phyloP scores from a whole-genome alignment of 2,888 invertebrate species.

The Hydrotaea diabolus region DNA sequence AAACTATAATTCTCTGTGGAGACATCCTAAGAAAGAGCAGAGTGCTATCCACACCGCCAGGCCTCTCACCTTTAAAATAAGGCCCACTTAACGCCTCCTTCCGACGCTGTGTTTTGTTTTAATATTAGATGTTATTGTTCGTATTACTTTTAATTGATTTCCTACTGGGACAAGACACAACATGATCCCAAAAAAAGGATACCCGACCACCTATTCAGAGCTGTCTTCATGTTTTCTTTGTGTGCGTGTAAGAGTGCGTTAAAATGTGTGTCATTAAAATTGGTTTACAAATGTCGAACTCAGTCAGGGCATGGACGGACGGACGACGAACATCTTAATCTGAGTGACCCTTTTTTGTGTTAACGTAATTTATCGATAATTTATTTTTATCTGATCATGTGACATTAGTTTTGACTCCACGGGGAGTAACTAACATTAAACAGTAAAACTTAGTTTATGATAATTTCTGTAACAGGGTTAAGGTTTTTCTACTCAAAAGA shows the following conservation, averaged over 20 bases:
- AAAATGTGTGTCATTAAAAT: too few species aligned
- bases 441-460: neutral
- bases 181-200: too few species aligned
- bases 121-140: neutral
- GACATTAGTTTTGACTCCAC: neutral
- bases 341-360: neutral
- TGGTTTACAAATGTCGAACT: neutral
- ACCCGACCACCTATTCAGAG: too few species aligned
- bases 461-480: too few species aligned
- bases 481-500: too few species aligned
- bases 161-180: neutral
- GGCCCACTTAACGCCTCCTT: too few species aligned
- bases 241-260: neutral
- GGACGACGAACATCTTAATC: neutral
- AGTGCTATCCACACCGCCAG: too few species aligned
- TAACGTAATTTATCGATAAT: slow-evolving; percentile 6
- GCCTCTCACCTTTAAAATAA: too few species aligned
- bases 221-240: too few species aligned
- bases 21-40: too few species aligned
- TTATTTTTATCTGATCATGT: slow-evolving; percentile 13
- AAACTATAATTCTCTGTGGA: too few species aligned
- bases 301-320: too few species aligned
- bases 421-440: slow-evolving; percentile 8
- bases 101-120: neutral
- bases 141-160: slow-evolving; percentile 50